Percentiles rank a stretch among this genome's conserved stretches.
Conservation (phyloP, 2,888 invertebrate genomes). For the Biston stratarius region DNA sequence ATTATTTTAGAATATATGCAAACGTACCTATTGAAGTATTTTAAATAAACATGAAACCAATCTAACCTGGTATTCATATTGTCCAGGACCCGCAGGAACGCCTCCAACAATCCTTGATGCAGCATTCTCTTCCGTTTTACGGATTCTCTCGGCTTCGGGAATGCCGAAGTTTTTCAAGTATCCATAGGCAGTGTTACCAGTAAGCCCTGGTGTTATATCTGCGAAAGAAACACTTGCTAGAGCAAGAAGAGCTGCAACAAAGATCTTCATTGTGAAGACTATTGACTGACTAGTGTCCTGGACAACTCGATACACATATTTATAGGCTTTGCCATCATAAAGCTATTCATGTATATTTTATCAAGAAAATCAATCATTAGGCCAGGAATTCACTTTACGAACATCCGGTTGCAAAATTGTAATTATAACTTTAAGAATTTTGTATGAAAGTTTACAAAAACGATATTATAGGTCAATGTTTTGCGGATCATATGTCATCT, state of each 20-base stretch:
- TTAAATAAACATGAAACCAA: background rate
- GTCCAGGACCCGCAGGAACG: constrained; percentile 51
- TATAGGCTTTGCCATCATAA: constrained; percentile 14
- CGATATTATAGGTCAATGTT: background rate
- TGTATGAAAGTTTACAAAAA: background rate
- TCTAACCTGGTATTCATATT: constrained; percentile 56
- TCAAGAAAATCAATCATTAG: background rate
- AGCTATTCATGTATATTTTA: too few relatives aligned
- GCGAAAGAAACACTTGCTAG: constrained; percentile 43
- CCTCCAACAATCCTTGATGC: constrained; percentile 59
- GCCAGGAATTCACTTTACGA: background rate
- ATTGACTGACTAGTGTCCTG: constrained; percentile 9
- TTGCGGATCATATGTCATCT: background rate
- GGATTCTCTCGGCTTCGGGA: constrained; percentile 53
- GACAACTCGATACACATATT: constrained; percentile 6
- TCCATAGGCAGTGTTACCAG: constrained; percentile 51
- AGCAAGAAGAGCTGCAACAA: constrained; percentile 41
- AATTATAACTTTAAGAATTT: background rate
- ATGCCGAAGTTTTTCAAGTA: constrained; percentile 54
- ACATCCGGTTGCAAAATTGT: too few relatives aligned
- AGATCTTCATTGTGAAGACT: constrained; percentile 44
- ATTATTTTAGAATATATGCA: too few relatives aligned
- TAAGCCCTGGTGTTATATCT: constrained; percentile 19
- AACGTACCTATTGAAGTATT: too few relatives aligned
- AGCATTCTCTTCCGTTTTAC: constrained; percentile 49